Conservation (phyloP, 2,888 invertebrate species). For the Tribolium freemani region DNA sequence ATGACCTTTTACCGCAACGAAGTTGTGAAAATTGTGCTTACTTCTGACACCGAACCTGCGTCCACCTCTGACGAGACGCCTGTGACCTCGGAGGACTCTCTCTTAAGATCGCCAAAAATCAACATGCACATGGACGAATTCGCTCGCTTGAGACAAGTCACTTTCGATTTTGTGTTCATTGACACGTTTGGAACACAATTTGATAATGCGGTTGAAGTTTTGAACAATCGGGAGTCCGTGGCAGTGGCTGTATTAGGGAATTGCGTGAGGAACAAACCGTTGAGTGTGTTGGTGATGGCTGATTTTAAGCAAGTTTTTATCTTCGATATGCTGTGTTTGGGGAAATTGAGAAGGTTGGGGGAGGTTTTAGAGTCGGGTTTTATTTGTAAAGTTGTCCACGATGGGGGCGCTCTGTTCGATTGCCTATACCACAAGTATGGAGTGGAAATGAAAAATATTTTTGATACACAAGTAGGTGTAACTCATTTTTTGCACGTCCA, state of each 20-base stretch:
- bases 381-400: conserved; percentile 74
- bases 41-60: neutral
- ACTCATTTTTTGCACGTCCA: neutral
- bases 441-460: conserved; percentile 72
- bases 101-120: neutral
- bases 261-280: neutral
- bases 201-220: conserved; percentile 20
- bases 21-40: neutral
- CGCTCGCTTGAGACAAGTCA: conserved; percentile 18
- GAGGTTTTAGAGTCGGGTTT: conserved; percentile 68
- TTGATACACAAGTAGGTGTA: conserved; percentile 69
- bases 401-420: conserved; percentile 73
- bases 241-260: conserved; percentile 36
- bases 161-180: conserved; percentile 12
- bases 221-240: conserved; percentile 24
- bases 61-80: neutral
- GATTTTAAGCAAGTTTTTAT: conserved; percentile 33
- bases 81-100: neutral
- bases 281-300: conserved; percentile 27
- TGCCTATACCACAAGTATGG: conserved; percentile 73
- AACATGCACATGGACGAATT: conserved; percentile 23
- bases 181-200: conserved; percentile 8
- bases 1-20: conserved; percentile 23
- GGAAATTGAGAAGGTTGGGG: conserved; percentile 66
- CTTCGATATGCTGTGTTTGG: conserved; percentile 32